Evolutionary conservation across 2,888 invertebrate genomes (phyloP), one percentile per base, ranked within the genome.

Genomic region (Luperina testacea): DNA sequence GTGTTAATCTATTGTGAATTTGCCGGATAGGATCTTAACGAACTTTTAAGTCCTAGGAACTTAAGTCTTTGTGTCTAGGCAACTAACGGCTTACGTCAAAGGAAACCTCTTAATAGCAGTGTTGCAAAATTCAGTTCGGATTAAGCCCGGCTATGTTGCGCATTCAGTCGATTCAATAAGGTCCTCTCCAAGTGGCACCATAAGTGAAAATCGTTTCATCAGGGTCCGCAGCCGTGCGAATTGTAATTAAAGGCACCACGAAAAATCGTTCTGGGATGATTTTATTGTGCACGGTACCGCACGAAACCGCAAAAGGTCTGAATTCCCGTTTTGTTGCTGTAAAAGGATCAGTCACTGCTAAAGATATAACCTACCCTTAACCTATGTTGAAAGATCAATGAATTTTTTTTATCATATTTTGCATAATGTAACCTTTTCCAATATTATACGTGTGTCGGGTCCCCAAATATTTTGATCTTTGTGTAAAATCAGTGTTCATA

Each of bases 151-250:
- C 73, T 85, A 67, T 83, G 71, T 75, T 85, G 75, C 77, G 77
- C 81, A 86, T 81, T 81, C 82, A 75, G 74, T 82, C 64, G 57
- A 81, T 76, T 76, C 72, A 86, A 81, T 82, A 81, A 78, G 83
- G 72, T 87, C 79, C 76, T 81, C 78, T 87, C 84, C 87, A 86
- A 90, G 89, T 88, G 88, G 88, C 86, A 87, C 87, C 90, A 89
- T 90, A 90, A 92, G 91, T 90, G 92, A 90, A 92, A 92, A 93
- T 93, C 93, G 91, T 93, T 93, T 90, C 80, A 86, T 89, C 88
- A 88, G 83, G 80, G 79, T 67, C 70, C 72, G 78, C 70, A 71
- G 68, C 77, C 74, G 74, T 87, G 80, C 76, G 85, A 81, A 84
- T 88, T 82, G 82, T 88, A 89, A 92, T 90, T 90, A 91, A 78